Base-by-base conservation (phyloP, 1,140 invertebrate species). In the Diorhabda carinulata region DNA sequence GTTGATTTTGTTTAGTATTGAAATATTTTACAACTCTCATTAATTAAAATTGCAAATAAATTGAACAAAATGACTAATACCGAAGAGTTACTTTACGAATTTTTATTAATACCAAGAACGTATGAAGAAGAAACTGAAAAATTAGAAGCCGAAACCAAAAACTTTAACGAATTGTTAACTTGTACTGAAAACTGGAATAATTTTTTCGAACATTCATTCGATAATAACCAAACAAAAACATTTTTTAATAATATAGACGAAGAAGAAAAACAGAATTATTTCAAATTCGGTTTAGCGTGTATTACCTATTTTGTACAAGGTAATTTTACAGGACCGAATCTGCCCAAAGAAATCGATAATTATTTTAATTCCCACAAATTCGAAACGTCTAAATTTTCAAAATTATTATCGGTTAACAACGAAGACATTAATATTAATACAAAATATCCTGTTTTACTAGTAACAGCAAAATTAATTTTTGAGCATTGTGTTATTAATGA, bases 301-400 rank as follows among this genome's bases (percentile, higher is more conserved):
- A 80, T 94, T 8, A 84, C 91, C 64, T 82, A 85, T 56, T 96
- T 95, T 83, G 85, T 92, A 68, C 90, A 94, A 81, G 84, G 83
- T 52, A 96, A 96, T 81, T 95, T 92, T 85, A 90, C 89, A 67
- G 90, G 93, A 6, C 91, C 92, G n/a, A 79, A 84, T 44, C 74
- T 80, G 70, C 59, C 52, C 69, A 75, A 83, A 71, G 72, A 82
- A 58, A 77, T 77, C 78, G 73, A 73, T 68, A 75, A 83, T 56
- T 83, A 81, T 78, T 80, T 88, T 3, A 81, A 83, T 56, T 69
- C 70, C 52, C 71, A 81, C 4, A 82, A 79, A 77, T 82, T 84
- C 2, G 71, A 79, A 56, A 67, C 76, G 69, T 71, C 83, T 8
- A 80, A 86, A 74, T 83, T 81, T 40, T 67, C 74, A 56, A 75